Evolutionary conservation across 2,888 invertebrate genomes (phyloP), one percentile per base, ranked within the genome.

Genomic region (Anagyrus pseudococci): DNA sequence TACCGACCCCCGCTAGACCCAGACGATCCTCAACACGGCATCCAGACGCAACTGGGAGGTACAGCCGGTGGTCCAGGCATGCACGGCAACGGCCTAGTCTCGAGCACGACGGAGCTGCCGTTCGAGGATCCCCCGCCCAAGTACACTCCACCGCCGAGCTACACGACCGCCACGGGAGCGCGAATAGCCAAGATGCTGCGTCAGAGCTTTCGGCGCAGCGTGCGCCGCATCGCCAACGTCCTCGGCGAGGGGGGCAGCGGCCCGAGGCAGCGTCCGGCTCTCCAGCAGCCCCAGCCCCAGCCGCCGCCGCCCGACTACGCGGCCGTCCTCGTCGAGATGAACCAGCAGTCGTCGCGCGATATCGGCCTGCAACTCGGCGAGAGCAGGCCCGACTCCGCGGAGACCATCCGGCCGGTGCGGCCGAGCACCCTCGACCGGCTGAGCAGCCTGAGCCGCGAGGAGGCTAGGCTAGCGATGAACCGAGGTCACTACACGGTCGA

Each of bases 61-160:
- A 73, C 75, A 49, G 76, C 68, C 70, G 69, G 64, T 10, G 13
- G 26, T 1, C 20, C 44, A 1, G 43, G 46, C 1, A 74, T 74
- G 58, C 79, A 72, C 67, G 75, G 66, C 13, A 78, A 78, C 49
- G 78, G 77, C 13, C 72, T 77, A 29, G 62, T 78, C 8, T 71
- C 78, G 1, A 63, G 75, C 1, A 74, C 75, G 20, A 74, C 74
- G 15, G 80, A 80, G 52, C 70, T 82, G 25, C 77, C 82, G 10
- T 78, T 82, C 46, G 87, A 88, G 73, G 94, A 94, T 83, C 93
- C 93, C 1, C 94, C 94, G 3, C 95, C 95, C 53, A 95, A 95
- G 80, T 95, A 96, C 82, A 95, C 94, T 0, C 95, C 96, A 0
- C 96, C 96, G 2, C 95, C 95, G 0, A 93, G 93, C 0, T 95